phyloP scores from a whole-genome alignment of 2,113 vertebrate species.

The Corydoras sp. region DNA sequence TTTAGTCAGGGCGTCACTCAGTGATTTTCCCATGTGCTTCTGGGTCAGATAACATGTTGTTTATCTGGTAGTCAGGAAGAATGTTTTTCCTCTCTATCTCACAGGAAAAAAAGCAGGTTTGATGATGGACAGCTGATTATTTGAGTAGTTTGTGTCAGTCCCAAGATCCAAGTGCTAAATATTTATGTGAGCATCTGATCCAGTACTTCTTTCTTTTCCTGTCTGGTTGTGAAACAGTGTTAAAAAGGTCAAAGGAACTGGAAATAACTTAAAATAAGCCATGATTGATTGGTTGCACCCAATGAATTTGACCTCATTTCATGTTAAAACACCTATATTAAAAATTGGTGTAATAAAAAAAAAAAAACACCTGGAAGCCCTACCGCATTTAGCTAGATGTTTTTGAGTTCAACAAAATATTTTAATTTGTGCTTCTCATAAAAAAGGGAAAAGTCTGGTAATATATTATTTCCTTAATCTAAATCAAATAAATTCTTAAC shows the following conservation, averaged over 20 bases:
- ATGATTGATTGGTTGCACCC: not conserved
- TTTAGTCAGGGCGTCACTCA: conserved; percentile 19
- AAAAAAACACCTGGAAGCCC: too few relatives aligned
- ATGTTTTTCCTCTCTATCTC: conserved; percentile 28
- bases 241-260: conserved; percentile 5
- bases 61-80: conserved; percentile 38
- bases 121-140: conserved; percentile 42
- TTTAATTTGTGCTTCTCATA: too few relatives aligned
- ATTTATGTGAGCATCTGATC: conserved; percentile 30
- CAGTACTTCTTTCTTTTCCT: not conserved
- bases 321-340: too few relatives aligned
- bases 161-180: conserved; percentile 27
- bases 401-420: too few relatives aligned
- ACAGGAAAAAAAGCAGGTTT: not conserved
- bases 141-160: conserved; percentile 35
- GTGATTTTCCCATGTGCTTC: conserved; percentile 31
- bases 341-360: too few relatives aligned
- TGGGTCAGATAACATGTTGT: conserved; percentile 35
- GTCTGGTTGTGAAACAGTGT: conserved; percentile 8
- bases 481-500: too few relatives aligned
- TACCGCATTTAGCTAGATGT: too few relatives aligned
- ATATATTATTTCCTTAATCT: too few relatives aligned
- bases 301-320: too few relatives aligned
- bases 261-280: not conserved
- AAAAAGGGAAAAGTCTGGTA: too few relatives aligned